These are phyloP conservation scores for Mustela nigripes DNA, from an alignment of 2,113 vertebrate genomes.

Conservation along the genomic window DNA sequence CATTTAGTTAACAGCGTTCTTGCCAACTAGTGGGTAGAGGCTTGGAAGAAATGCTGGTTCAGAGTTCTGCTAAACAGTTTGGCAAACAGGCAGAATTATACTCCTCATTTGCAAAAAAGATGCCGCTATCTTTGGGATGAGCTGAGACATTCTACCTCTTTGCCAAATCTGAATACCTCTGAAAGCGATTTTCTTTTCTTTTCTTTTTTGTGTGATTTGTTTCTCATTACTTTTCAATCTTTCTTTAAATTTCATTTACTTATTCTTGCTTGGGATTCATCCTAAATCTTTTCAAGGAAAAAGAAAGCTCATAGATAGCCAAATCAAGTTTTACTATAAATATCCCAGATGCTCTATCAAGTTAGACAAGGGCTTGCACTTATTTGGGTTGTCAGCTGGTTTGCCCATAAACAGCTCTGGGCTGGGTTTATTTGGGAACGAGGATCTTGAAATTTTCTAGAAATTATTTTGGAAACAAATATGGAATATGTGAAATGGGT, in stretches of 20 bases:
- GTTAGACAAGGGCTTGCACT: background rate
- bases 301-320: background rate
- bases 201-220: background rate
- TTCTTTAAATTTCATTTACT: background rate
- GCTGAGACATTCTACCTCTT: background rate
- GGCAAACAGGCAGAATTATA: background rate
- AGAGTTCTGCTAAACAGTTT: background rate
- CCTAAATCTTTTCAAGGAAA: background rate
- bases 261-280: background rate
- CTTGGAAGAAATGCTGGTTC: background rate
- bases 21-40: background rate
- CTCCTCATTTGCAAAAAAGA: background rate
- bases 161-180: background rate
- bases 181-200: conserved; percentile 9
- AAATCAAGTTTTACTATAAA: conserved; percentile 6
- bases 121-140: background rate
- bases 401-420: background rate
- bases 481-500: background rate
- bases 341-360: background rate
- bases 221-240: background rate
- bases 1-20: background rate
- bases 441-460: conserved; percentile 1
- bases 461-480: background rate
- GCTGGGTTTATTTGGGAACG: background rate
- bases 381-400: background rate